These are phyloP conservation scores for Platynereis dumerilii DNA, from an alignment of 2,888 invertebrate genomes.

Conservation along the genomic window DNA sequence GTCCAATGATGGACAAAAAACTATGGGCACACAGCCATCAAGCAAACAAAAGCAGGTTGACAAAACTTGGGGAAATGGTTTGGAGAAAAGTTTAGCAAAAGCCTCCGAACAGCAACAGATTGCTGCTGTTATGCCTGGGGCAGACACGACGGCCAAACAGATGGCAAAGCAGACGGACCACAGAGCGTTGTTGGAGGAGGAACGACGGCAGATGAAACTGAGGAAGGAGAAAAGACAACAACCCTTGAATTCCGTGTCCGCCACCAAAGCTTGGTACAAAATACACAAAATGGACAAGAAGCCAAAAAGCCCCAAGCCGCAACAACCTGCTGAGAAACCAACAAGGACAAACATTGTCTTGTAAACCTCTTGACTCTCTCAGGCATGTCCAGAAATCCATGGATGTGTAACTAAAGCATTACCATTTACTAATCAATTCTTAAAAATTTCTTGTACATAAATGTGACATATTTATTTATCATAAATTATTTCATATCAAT, in stretches of 20 bases:
- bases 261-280: background rate
- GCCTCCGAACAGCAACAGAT: conserved; percentile 12
- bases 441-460: no score
- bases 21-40: background rate
- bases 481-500: no score
- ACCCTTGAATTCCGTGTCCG: conserved; percentile 3
- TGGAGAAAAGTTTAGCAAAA: conserved; percentile 10
- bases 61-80: background rate
- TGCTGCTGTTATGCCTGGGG: background rate
- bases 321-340: no score
- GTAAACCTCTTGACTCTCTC: no score
- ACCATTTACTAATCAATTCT: no score
- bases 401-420: no score
- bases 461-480: no score
- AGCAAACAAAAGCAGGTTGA: background rate
- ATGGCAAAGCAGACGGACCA: conserved; percentile 5
- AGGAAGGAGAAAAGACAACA: conserved; percentile 4
- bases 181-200: conserved; percentile 15
- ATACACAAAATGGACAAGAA: no score
- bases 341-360: no score
- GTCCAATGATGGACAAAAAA: background rate
- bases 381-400: no score
- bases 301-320: no score
- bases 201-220: conserved; percentile 9
- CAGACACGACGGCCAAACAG: background rate